Evolutionary conservation across 2,888 invertebrate species (phyloP), one percentile per base, ranked within the genome.

Genomic region (Deroplatys truncata): DNA sequence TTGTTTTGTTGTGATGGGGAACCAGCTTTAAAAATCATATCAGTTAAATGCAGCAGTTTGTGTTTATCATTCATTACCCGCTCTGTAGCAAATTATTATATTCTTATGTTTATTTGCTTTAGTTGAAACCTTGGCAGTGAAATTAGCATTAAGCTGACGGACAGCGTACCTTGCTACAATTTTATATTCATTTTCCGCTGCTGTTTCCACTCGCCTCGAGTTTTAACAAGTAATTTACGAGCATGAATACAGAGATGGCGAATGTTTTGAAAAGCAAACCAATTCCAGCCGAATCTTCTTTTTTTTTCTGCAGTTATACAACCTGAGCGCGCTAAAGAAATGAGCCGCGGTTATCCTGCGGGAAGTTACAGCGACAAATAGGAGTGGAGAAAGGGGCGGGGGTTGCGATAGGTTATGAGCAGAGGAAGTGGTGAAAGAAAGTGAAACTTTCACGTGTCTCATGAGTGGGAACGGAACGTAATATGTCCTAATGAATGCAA

Each of bases 401-500:
- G 3, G 20, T 7, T 15, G 56, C 56, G 5, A 72, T 25, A 72
- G 56, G 16, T 7, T 20, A 25, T 72, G 56, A 20, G 25, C 20
- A 7, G 56, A 20, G 56, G 16, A 72, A 20, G 56, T 20, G 20
- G 20, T 25, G 56, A 72, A 25, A 72, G 56, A 72, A 72, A 72
- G 20, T 72, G 25, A 72, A 72, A 72, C 56, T 72, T 72, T 72
- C 20, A 72, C 20, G 56, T 72, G 20, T 72, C 56, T 72, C 56
- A 72, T 72, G 56, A 72, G 56, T 15, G 56, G 56, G 15, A 72
- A 72, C 25, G 20, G 20, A 20, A 82, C 29, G 13, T 82, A 87
- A n/a, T 29, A 28, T 82, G 82, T 82, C 49, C 31, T 87, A 56
- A 87, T 83, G 83, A 87, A 87, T 87, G 82, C 87, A 87, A 87